Conservation (phyloP, 2,888 invertebrate genomes). For the Drosophila monieri region DNA sequence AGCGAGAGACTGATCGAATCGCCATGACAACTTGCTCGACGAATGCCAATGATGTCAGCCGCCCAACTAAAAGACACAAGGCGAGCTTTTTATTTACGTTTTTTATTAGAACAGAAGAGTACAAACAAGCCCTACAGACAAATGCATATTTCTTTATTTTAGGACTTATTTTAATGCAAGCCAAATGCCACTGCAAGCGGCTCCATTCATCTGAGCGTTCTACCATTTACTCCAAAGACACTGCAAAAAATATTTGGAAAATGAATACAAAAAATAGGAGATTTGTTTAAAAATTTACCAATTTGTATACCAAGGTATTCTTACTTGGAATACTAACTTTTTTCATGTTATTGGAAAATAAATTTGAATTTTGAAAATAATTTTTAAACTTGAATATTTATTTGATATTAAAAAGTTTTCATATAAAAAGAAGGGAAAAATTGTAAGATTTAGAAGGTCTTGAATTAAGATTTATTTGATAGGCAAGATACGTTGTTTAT, state of each 20-base stretch:
- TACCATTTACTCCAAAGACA: neutral
- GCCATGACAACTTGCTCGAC: slow-evolving; percentile 33
- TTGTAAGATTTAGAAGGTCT: too few relatives aligned
- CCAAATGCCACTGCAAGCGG: slow-evolving; percentile 14
- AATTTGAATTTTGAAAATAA: too few relatives aligned
- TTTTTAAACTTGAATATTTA: too few relatives aligned
- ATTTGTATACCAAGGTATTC: too few relatives aligned
- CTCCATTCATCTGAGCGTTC: slow-evolving; percentile 20
- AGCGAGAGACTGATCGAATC: slow-evolving; percentile 52
- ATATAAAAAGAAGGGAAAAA: too few relatives aligned
- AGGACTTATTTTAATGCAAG: slow-evolving; percentile 9
- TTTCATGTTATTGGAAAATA: too few relatives aligned
- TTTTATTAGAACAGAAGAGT: neutral
- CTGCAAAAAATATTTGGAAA: neutral
- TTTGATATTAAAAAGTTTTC: too few relatives aligned
- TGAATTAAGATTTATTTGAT: too few relatives aligned
- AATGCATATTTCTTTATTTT: neutral
- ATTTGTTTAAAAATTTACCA: too few relatives aligned
- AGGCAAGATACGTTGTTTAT: too few relatives aligned
- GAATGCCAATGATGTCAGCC: slow-evolving; percentile 65
- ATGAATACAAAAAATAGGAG: too few relatives aligned
- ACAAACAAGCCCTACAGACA: neutral
- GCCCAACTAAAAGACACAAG: slow-evolving; percentile 5
- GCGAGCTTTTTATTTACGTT: neutral
- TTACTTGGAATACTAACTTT: too few relatives aligned